Evolutionary conservation across 2,797 vertebrate species (phyloP).

Genomic region (Tachyglossus aculeatus): DNA sequence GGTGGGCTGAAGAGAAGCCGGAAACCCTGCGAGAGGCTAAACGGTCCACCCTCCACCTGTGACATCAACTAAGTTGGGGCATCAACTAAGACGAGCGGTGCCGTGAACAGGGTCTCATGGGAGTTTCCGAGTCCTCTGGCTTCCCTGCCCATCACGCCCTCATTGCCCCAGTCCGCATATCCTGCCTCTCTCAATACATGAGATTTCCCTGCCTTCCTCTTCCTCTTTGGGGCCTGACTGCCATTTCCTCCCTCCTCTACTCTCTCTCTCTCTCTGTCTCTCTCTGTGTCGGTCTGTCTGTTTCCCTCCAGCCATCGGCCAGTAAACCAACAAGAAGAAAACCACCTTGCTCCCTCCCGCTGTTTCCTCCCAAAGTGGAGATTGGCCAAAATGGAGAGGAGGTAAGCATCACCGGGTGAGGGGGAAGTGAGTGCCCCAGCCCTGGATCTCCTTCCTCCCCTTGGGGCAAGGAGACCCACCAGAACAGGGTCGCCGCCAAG

Average conservation of each 20-base stretch:
- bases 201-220: not conserved
- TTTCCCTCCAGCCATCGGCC: slow-evolving; percentile 67
- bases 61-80: too few relatives aligned
- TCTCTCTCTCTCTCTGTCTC: slow-evolving; percentile 53
- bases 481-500: slow-evolving; percentile 1
- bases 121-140: rapidly evolving
- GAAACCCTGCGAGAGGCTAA: too few relatives aligned
- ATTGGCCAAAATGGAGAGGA: slow-evolving; percentile 74
- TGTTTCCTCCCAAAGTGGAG: slow-evolving; percentile 70
- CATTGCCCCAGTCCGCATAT: too few relatives aligned
- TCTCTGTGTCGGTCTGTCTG: slow-evolving; percentile 37
- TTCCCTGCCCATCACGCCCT: not conserved
- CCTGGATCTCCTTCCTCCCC: not conserved
- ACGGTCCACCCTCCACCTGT: too few relatives aligned
- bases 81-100: too few relatives aligned
- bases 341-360: slow-evolving; percentile 78
- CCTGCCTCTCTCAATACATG: too few relatives aligned
- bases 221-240: not conserved
- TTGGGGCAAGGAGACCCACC: not conserved
- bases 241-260: slow-evolving; percentile 34
- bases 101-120: too few relatives aligned
- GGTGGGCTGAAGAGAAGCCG: too few relatives aligned
- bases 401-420: slow-evolving; percentile 67
- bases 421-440: not conserved
- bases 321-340: slow-evolving; percentile 76